Evolutionary conservation across 2,797 vertebrate species (phyloP).

Genomic region (Bovichtus variegatus): DNA sequence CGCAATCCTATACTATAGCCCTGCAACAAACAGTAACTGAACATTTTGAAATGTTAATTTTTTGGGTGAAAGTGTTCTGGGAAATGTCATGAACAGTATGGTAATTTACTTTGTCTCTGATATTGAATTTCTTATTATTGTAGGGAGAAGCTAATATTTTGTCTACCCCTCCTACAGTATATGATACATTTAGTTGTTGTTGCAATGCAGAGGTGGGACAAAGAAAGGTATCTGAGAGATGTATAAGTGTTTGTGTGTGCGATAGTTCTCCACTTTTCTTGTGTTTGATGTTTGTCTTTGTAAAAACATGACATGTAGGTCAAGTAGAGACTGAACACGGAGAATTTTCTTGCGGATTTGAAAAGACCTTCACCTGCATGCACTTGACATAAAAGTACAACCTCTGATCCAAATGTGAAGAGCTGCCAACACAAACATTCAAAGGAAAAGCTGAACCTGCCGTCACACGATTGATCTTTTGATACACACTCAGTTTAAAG

Average conservation of each 20-base stretch:
- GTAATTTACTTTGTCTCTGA: background rate
- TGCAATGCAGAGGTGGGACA: background rate
- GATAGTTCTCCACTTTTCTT: slow-evolving; percentile 1
- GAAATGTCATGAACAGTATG: background rate
- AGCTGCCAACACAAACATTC: background rate
- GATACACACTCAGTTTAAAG: background rate
- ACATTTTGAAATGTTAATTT: background rate
- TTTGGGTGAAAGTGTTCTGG: background rate
- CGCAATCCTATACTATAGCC: background rate
- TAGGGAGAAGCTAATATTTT: slow-evolving; percentile 8
- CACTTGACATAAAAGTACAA: slow-evolving; percentile 44
- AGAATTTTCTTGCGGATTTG: slow-evolving; percentile 37
- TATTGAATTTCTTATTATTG: slow-evolving; percentile 5
- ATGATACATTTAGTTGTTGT: background rate
- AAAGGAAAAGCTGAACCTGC: slow-evolving; percentile 20
- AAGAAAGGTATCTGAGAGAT: background rate
- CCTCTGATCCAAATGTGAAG: slow-evolving; percentile 32
- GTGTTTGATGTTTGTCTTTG: slow-evolving; percentile 45
- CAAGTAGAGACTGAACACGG: slow-evolving; percentile 37
- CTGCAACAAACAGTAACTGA: background rate
- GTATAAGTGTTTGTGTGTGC: background rate
- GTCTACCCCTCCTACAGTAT: background rate
- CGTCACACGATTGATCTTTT: background rate
- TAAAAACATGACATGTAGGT: slow-evolving; percentile 42
- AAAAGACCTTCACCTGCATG: slow-evolving; percentile 36